Evolutionary conservation across 2,888 invertebrate species (phyloP), one percentile per base, ranked within the genome.

Genomic region (Hanleya hanleyi): DNA sequence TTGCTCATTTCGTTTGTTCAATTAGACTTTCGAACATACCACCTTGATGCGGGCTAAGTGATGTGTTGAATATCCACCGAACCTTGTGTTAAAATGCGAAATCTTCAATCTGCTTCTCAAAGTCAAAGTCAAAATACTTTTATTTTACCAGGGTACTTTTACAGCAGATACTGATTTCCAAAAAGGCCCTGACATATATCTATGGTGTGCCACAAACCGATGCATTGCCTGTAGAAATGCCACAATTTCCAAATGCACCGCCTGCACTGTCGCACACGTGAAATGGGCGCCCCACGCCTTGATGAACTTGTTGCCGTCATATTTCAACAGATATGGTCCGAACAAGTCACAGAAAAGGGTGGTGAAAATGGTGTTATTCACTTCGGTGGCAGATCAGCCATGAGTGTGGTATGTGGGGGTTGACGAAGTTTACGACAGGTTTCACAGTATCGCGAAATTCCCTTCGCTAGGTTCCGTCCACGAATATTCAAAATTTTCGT

Each of bases 201-300:
- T 64, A 68, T 69, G 71, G 33, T 51, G 61, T 18, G 71, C 49
- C 7, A 35, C 51, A 62, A 74, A 69, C 35, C 71, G 33, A 9
- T 68, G 68, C 33, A 74, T 33, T 9, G 74, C 74, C 1, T 41
- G 50, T 5, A 71, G 66, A 37, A 74, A 74, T 5, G 71, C 32
- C 1, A 69, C 71, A 26, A 74, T 64, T 49, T 74, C 71, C 32
- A 74, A 36, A 64, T 71, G 74, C 5, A 74, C 35, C 0, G 71
- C 74, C 35, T 65, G 49, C 5, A 29, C 51, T 0, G 38, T 51
- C 22, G 65, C 68, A 50, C 74, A 74, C 2, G 71, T 71, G 38
- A 71, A 74, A 5, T 71, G 26, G 1, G 65, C 69, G n/a, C 69
- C 69, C 69, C 69, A 73, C 35, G 73, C 73, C 15, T 66, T 69